phyloP scores from a whole-genome alignment of 1,140 invertebrate genomes.

The Pseudomyrmex cubaensis region DNA sequence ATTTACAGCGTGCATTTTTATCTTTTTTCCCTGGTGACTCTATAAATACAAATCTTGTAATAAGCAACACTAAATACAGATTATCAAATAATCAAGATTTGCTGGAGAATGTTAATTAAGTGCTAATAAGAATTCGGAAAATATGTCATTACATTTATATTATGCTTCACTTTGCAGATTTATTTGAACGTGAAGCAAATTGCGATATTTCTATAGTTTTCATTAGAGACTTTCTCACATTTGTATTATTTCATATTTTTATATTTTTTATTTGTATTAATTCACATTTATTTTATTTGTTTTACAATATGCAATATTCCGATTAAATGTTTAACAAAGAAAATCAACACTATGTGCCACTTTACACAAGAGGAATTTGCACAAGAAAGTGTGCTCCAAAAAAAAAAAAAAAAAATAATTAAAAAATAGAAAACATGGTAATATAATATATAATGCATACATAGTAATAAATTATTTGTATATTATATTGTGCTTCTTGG shows the following conservation, averaged over 20 bases:
- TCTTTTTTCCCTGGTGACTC: not conserved
- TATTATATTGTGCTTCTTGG: not conserved
- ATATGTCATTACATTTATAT: not conserved
- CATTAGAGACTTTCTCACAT: slow-evolving; percentile 1
- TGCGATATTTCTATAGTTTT: slow-evolving; percentile 18
- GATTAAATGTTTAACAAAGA: slow-evolving; percentile 1
- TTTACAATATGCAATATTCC: not conserved
- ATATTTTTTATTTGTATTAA: not conserved
- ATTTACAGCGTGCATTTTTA: slow-evolving; percentile 48
- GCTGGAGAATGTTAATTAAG: not conserved
- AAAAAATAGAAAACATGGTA: not conserved
- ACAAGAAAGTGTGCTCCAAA: not conserved
- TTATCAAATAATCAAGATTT: not conserved
- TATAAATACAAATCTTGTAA: slow-evolving; percentile 22
- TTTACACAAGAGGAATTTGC: not conserved
- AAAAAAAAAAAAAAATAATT: not conserved
- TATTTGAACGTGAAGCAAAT: slow-evolving; percentile 6
- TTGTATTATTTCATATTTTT: not conserved
- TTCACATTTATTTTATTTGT: slow-evolving; percentile 12
- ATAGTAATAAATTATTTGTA: not conserved
- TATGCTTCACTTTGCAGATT: not conserved
- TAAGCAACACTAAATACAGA: not conserved
- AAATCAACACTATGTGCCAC: not conserved
- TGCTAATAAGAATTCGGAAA: slow-evolving; percentile 23
- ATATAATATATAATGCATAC: not conserved